A percentile compares a stretch with the other conserved stretches of the same genome.
phyloP scores from a whole-genome alignment of 2,113 vertebrate species.

The Toxotes jaculatrix region DNA sequence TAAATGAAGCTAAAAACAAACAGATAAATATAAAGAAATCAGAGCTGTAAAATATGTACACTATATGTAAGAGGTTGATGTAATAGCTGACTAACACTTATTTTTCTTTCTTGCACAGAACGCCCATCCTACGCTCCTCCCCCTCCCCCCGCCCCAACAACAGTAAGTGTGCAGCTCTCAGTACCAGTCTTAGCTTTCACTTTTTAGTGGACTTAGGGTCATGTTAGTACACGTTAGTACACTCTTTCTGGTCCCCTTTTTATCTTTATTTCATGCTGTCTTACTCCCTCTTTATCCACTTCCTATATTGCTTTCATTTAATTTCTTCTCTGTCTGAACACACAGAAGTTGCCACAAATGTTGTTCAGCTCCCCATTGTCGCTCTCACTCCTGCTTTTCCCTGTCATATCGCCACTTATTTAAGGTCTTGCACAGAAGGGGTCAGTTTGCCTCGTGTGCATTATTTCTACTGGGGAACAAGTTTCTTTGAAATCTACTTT shows the following conservation, averaged over 20 bases:
- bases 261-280: conserved; percentile 23
- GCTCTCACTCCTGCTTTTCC: conserved; percentile 55
- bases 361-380: conserved; percentile 39
- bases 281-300: conserved; percentile 2
- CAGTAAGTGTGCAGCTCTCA: conserved; percentile 89
- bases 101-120: conserved; percentile 83
- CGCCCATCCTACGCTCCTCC: conserved; percentile 97
- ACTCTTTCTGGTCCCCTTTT: background rate
- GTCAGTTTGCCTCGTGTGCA: background rate
- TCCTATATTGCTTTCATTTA: conserved; percentile 2
- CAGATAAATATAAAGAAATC: too few species aligned
- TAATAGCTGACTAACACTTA: background rate
- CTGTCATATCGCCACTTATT: conserved; percentile 29
- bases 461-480: background rate
- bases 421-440: background rate
- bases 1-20: too few species aligned
- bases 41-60: background rate
- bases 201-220: background rate
- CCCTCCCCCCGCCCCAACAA: conserved; percentile 95
- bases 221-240: background rate
- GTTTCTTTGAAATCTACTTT: background rate
- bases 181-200: background rate
- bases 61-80: background rate
- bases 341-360: conserved; percentile 4
- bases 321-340: conserved; percentile 33